phyloP scores from a whole-genome alignment of 2,888 invertebrate genomes.

The Craniophora ligustri region DNA sequence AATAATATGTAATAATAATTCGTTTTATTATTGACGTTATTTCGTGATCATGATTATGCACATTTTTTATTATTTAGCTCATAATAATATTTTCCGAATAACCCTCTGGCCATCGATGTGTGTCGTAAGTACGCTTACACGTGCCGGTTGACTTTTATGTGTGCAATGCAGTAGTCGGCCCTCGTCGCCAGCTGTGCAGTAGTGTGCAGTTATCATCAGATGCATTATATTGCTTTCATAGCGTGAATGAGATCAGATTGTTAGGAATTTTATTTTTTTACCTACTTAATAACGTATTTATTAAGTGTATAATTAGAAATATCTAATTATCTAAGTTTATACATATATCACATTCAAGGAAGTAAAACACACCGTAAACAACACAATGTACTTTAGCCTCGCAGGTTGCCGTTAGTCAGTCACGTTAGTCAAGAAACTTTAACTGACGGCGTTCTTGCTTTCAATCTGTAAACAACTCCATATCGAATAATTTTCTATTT shows the following conservation, averaged over 20 bases:
- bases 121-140: slow-evolving; percentile 66
- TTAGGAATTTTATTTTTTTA: too few relatives aligned
- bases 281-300: too few relatives aligned
- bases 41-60: too few relatives aligned
- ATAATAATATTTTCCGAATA: slow-evolving; percentile 45
- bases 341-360: not conserved
- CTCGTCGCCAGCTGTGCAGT: slow-evolving; percentile 56
- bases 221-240: too few relatives aligned
- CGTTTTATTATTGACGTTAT: too few relatives aligned
- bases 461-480: slow-evolving; percentile 64
- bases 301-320: not conserved
- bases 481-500: slow-evolving; percentile 55
- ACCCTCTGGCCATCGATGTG: slow-evolving; percentile 50
- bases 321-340: too few relatives aligned
- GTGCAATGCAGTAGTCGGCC: slow-evolving; percentile 63
- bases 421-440: slow-evolving; percentile 44
- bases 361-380: not conserved
- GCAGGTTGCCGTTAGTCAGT: slow-evolving; percentile 10
- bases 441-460: slow-evolving; percentile 54
- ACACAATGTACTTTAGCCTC: not conserved
- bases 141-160: slow-evolving; percentile 62
- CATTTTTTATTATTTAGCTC: too few relatives aligned
- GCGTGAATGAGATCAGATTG: too few relatives aligned
- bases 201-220: not conserved
- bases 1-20: too few relatives aligned